These are phyloP conservation scores for Megalurothrips usitatus DNA, from an alignment of 2,888 invertebrate species.

Conservation along the genomic window DNA sequence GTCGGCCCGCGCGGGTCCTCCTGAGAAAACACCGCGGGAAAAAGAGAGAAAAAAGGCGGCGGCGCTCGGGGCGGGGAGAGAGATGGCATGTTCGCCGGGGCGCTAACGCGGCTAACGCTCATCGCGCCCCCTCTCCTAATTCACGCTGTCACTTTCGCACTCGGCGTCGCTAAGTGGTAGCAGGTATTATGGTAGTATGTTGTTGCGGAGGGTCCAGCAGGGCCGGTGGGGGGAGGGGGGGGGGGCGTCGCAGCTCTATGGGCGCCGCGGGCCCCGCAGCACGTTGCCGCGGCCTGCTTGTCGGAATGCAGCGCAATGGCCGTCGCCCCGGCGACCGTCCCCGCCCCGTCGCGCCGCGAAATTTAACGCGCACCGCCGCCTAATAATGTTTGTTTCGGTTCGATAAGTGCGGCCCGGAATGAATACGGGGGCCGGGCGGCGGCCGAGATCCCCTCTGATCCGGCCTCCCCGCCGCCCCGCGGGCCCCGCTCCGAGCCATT, in stretches of 20 bases:
- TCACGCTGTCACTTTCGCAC: constrained; percentile 14
- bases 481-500: not conserved
- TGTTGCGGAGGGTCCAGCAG: too few species aligned
- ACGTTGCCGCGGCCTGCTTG: not conserved
- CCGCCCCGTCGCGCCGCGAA: not conserved
- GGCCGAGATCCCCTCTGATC: not conserved
- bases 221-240: too few species aligned
- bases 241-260: not conserved
- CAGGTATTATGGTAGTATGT: not conserved
- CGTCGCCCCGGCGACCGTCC: not conserved
- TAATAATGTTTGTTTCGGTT: not conserved
- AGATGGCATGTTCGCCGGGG: not conserved
- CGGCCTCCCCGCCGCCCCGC: not conserved
- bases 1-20: not conserved
- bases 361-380: not conserved
- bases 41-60: not conserved
- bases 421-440: not conserved
- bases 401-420: constrained; percentile 13
- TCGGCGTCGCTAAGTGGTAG: constrained; percentile 9
- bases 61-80: too few species aligned
- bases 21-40: not conserved
- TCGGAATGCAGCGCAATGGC: not conserved
- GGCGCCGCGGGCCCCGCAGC: not conserved
- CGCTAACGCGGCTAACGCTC: not conserved
- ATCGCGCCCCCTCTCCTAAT: not conserved